Conservation (phyloP, 2,113 vertebrate species). For the Coptodon rendalli region DNA sequence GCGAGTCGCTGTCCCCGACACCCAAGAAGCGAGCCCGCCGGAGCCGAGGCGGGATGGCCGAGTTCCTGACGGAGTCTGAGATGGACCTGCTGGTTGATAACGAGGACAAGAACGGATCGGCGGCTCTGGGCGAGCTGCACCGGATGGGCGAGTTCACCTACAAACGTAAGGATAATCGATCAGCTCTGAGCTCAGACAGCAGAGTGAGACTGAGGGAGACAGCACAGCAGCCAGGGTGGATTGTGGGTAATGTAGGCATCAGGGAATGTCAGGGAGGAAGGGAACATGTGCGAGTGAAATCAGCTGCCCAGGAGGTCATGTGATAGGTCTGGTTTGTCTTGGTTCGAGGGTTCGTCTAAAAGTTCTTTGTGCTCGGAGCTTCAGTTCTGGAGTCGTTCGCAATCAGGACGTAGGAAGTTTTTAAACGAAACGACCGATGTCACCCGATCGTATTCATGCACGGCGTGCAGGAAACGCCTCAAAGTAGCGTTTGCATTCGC, state of each 20-base stretch:
- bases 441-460: background rate
- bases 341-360: background rate
- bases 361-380: background rate
- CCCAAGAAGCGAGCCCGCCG: slow-evolving; percentile 44
- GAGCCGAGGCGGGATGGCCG: slow-evolving; percentile 46
- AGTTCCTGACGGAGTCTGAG: slow-evolving; percentile 67
- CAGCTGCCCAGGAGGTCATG: background rate
- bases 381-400: background rate
- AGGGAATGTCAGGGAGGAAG: background rate
- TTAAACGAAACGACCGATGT: rapidly evolving
- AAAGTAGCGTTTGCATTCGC: background rate
- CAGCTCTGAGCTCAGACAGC: background rate
- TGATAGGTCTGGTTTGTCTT: background rate
- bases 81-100: slow-evolving; percentile 62
- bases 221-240: background rate
- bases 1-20: slow-evolving; percentile 35
- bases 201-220: background rate
- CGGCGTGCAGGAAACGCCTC: background rate
- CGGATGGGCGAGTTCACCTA: slow-evolving; percentile 50
- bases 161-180: slow-evolving; percentile 38
- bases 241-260: background rate
- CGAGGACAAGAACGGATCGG: slow-evolving; percentile 48
- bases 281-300: background rate
- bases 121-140: slow-evolving; percentile 42
- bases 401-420: background rate